Evolutionary conservation across 1,140 invertebrate genomes (phyloP).

Genomic region (Camponotus floridanus): DNA sequence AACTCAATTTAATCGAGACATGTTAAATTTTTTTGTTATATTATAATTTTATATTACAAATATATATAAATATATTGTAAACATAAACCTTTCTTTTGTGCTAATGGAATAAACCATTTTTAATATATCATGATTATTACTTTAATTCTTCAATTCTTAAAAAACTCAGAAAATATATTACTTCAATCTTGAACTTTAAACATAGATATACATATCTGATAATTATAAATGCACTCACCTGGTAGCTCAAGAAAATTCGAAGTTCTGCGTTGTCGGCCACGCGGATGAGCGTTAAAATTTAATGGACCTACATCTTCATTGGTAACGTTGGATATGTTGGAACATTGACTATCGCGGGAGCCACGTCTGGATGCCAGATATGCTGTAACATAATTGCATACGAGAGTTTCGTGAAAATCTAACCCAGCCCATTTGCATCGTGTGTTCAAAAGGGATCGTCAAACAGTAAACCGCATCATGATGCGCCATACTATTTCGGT

Average conservation of each 20-base stretch:
- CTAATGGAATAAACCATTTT: background rate
- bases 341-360: conserved; percentile 89
- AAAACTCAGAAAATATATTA: background rate
- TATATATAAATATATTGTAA: background rate
- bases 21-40: background rate
- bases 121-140: too few relatives aligned
- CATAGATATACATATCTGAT: background rate
- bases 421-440: background rate
- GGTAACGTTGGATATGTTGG: conserved; percentile 89
- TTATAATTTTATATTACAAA: background rate
- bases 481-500: background rate
- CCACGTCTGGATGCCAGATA: conserved; percentile 92
- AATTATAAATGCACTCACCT: conserved; percentile 85
- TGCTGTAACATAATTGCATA: conserved; percentile 83
- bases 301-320: conserved; percentile 93
- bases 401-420: conserved; percentile 19
- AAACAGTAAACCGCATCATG: conserved; percentile 34
- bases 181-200: background rate
- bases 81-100: background rate
- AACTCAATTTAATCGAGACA: background rate
- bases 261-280: conserved; percentile 91
- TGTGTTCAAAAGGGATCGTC: conserved; percentile 30
- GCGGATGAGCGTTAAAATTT: conserved; percentile 91
- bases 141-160: background rate
- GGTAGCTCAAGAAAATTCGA: conserved; percentile 95